A percentile compares a stretch with the other conserved stretches of the same genome.
Evolutionary conservation across 2,113 vertebrate species (phyloP).

Genomic region (Nothocercus julius): DNA sequence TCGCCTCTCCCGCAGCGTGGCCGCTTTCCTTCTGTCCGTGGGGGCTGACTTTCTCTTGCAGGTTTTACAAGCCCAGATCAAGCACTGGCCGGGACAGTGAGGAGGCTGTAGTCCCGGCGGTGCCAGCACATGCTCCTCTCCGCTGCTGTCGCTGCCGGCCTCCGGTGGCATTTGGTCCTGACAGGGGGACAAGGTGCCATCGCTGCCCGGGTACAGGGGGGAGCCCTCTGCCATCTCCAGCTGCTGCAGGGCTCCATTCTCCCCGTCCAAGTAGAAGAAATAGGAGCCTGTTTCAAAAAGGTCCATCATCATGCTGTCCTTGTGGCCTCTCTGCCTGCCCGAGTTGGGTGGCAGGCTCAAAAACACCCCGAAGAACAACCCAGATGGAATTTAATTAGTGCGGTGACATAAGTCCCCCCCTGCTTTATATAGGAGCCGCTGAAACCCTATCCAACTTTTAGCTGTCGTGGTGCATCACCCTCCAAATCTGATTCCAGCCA

Average conservation of each 20-base stretch:
- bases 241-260: conserved; percentile 89
- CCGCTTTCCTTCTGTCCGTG: conserved; percentile 92
- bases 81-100: conserved; percentile 93
- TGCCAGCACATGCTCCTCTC: conserved; percentile 92
- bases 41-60: conserved; percentile 96
- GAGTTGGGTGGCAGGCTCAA: conserved; percentile 74
- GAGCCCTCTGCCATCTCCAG: conserved; percentile 92
- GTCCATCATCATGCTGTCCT: conserved; percentile 96
- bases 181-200: conserved; percentile 88
- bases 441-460: conserved; percentile 95
- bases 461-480: conserved; percentile 89
- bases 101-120: conserved; percentile 89
- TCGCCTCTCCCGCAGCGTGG: conserved; percentile 91
- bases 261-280: conserved; percentile 95
- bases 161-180: conserved; percentile 87
- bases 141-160: conserved; percentile 89
- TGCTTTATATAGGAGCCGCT: conserved; percentile 95
- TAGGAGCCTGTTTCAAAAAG: conserved; percentile 98
- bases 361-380: conserved; percentile 81
- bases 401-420: conserved; percentile 89
- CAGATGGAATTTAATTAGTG: conserved; percentile 96
- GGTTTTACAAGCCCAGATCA: conserved; percentile 97
- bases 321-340: conserved; percentile 71
- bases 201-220: conserved; percentile 87
- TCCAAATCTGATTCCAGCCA: conserved; percentile 80